Evolutionary conservation across 2,888 invertebrate genomes (phyloP), one percentile per base, ranked within the genome.

Genomic region (Drosophila setosimentum): DNA sequence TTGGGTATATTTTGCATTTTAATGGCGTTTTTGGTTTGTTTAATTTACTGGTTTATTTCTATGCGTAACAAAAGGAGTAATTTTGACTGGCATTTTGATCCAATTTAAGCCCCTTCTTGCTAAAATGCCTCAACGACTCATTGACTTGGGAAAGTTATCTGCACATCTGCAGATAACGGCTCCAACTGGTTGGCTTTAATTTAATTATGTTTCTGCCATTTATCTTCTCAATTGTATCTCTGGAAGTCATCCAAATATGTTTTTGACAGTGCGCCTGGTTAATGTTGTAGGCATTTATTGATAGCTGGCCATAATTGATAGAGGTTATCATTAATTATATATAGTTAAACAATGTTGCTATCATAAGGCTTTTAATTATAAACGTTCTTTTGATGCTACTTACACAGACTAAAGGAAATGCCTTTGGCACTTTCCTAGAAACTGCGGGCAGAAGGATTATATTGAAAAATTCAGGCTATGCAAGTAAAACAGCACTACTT

Each of bases 181-280:
- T 37, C 16, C 45, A 24, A 45, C 24, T 24, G 32, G 11, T 30
- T 33, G n/a, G 29, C 29, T 21, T n/a, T 32, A n/a, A 64, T 64
- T 64, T 66, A 55, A 68, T 68, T 66, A 50, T 55, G 55, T 27
- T 67, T 37, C 18, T 32, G 48, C 32, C 21, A 67, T 65, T 67
- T 65, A 67, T 65, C 54, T 65, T 49, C 48, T 10, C 48, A 32
- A 13, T 65, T 54, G 16, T n/a, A 29, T 18, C 32, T 21, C 4
- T 27, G 21, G 21, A 29, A 24, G 37, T 53, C 53, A 68, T 42
- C 13, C 30, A 27, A 55, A 55, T 33, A 29, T 65, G 66, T 30
- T 66, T 57, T 50, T 66, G 68, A 57, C 55, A 55, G 68, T 24
- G 32, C 8, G 16, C 3, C 2, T 24, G 30, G 18, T n/a, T 30